Evolutionary conservation across 2,888 invertebrate species (phyloP).

Genomic region (Emmelina monodactyla): DNA sequence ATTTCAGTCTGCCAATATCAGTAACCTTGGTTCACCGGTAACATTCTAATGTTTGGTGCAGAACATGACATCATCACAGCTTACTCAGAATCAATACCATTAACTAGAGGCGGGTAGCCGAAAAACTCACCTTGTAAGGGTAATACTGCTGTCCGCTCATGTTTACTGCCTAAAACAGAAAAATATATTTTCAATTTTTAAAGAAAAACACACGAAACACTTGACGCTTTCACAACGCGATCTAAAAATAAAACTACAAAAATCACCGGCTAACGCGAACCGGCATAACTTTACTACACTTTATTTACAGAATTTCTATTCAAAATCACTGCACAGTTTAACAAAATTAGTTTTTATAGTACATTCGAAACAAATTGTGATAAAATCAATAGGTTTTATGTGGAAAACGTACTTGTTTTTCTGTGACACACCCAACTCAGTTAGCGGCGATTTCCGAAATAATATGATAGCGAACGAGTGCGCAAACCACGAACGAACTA

Average conservation of each 20-base stretch:
- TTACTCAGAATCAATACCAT: slow-evolving; percentile 34
- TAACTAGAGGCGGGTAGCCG: slow-evolving; percentile 32
- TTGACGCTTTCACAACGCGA: slow-evolving; percentile 20
- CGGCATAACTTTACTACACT: slow-evolving; percentile 1
- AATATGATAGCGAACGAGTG: slow-evolving; percentile 27
- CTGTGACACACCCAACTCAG: slow-evolving; percentile 46
- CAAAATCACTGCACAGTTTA: neutral
- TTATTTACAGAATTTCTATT: slow-evolving; percentile 2
- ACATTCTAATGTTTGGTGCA: no score
- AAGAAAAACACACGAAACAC: slow-evolving; percentile 23
- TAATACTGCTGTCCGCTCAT: slow-evolving; percentile 86
- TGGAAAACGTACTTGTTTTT: slow-evolving; percentile 39
- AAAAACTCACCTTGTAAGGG: slow-evolving; percentile 80
- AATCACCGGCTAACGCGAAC: slow-evolving; percentile 34
- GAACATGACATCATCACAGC: slow-evolving; percentile 55
- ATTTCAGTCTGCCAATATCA: no score
- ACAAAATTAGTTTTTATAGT: neutral
- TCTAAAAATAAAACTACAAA: slow-evolving; percentile 42
- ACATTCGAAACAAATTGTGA: no score
- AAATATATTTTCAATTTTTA: slow-evolving; percentile 15
- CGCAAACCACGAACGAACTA: neutral
- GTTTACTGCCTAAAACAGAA: slow-evolving; percentile 49
- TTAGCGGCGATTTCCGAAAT: slow-evolving; percentile 45
- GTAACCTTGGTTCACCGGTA: no score
- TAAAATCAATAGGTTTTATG: slow-evolving; percentile 4